phyloP scores from a whole-genome alignment of 2,797 vertebrate genomes.

The Chaunax sp. region DNA sequence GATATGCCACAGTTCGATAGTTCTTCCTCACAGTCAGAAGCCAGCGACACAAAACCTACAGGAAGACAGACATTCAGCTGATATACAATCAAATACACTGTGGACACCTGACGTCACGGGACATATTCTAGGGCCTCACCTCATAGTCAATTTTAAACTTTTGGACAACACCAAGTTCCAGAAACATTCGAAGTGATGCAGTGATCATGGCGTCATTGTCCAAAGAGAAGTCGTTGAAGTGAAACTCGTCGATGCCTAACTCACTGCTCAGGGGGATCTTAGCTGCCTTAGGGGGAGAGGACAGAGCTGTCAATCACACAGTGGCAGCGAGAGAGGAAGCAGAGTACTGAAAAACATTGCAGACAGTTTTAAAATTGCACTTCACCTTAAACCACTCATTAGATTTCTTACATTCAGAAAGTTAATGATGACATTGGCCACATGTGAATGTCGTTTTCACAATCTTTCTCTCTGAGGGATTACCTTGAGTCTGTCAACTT shows the following conservation, averaged over 20 bases:
- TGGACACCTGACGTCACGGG: not conserved
- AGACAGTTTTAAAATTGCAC: not conserved
- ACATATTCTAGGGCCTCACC: slow-evolving; percentile 61
- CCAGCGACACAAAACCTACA: slow-evolving; percentile 86
- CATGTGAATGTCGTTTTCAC: slow-evolving; percentile 1
- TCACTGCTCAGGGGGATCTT: slow-evolving; percentile 85
- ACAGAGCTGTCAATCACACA: slow-evolving; percentile 51
- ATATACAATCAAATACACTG: not conserved
- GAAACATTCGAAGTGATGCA: slow-evolving; percentile 86
- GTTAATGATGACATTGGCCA: not conserved
- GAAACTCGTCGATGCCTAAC: slow-evolving; percentile 84
- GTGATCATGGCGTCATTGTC: slow-evolving; percentile 88
- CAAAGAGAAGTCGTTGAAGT: slow-evolving; percentile 88
- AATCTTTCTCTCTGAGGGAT: slow-evolving; percentile 9
- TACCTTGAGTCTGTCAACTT: slow-evolving; percentile 88
- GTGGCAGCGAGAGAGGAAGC: not conserved
- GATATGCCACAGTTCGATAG: slow-evolving; percentile 86
- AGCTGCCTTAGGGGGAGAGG: slow-evolving; percentile 78
- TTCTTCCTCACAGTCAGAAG: slow-evolving; percentile 87
- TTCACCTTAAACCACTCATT: slow-evolving; percentile 2
- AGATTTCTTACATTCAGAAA: not conserved
- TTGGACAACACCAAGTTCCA: slow-evolving; percentile 85
- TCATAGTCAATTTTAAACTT: slow-evolving; percentile 89
- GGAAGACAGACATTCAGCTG: not conserved
- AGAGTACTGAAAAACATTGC: not conserved